These are phyloP conservation scores for Himalopsyche japonica DNA, from an alignment of 2,888 invertebrate species.

Conservation along the genomic window DNA sequence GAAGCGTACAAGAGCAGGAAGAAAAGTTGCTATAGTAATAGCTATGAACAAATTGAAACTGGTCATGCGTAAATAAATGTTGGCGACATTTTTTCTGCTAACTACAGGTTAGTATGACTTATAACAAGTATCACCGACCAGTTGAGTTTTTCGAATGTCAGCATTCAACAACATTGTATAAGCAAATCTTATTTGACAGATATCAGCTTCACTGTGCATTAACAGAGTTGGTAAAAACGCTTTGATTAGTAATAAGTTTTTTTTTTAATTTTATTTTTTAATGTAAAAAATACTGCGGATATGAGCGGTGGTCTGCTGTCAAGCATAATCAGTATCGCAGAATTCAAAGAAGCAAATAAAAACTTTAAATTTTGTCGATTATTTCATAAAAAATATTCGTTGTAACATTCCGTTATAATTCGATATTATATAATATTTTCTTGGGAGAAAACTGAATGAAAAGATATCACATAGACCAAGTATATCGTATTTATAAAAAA, in stretches of 20 bases:
- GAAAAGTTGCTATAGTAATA: neutral
- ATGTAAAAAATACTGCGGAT: neutral
- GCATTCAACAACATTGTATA: neutral
- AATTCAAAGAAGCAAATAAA: too few relatives aligned
- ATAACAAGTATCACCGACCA: neutral
- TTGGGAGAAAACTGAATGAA: too few relatives aligned
- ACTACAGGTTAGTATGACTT: neutral
- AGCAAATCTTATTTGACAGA: neutral
- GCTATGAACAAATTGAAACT: neutral
- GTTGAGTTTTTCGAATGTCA: neutral
- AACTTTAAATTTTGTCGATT: too few relatives aligned
- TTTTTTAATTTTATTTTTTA: neutral
- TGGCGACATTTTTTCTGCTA: neutral
- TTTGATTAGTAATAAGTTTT: neutral
- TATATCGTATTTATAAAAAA: too few relatives aligned
- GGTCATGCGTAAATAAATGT: constrained; percentile 1
- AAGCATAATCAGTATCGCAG: neutral
- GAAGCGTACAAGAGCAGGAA: constrained; percentile 6
- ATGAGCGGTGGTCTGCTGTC: neutral
- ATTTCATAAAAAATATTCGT: too few relatives aligned
- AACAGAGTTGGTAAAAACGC: neutral
- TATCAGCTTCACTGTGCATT: neutral
- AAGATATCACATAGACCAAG: too few relatives aligned
- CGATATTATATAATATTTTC: too few relatives aligned
- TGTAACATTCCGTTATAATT: too few relatives aligned